Evolutionary conservation across 2,113 vertebrate species (phyloP), one percentile per base, ranked within the genome.

Genomic region (Anhinga anhinga): DNA sequence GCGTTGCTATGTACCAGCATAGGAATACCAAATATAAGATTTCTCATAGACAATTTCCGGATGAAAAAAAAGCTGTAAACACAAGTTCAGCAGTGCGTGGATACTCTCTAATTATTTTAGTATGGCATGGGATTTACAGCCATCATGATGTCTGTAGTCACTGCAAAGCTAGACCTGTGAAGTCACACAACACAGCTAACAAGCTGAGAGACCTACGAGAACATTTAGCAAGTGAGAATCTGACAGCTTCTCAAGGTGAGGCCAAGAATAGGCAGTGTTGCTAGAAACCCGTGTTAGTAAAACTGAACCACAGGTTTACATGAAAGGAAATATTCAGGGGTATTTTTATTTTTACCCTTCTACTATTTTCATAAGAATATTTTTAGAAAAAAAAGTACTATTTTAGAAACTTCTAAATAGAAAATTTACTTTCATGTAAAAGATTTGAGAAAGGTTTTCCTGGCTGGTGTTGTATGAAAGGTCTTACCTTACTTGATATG

Each of bases 231-330:
- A 93, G 74, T 61, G 38, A 91, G 40, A 89, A 70, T 76, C 45
- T 86, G 63, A 77, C 86, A 94, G 77, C 17, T 91, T 87, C 86
- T 91, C 96, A 85, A 89, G 58, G 62, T 93, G 76, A 88, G 58
- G 61, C 49, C 77, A 89, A 82, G 65, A 94, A 85, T 36, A 89
- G 44, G 22, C 36, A 49, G 29, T 50, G 74, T 19, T 93, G 38
- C 40, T 92, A 88, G 56, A 87, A 95, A 62, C 26, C 13, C 11
- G 0, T 78, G 55, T 25, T 81, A 61, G 22, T 40, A 67, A 86
- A 81, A 74, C 20, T 55, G 50, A 95, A 67, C 8, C n/a, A 62
- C 16, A 76, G 4, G 13, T 79, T 95, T 72, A 50, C 30, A 49
- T 23, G 32, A 70, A 80, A 86, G 23, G 11, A 92, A 86, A 81